Base-by-base conservation (phyloP, 2,113 vertebrate genomes). In the Rhinolophus sinicus region DNA sequence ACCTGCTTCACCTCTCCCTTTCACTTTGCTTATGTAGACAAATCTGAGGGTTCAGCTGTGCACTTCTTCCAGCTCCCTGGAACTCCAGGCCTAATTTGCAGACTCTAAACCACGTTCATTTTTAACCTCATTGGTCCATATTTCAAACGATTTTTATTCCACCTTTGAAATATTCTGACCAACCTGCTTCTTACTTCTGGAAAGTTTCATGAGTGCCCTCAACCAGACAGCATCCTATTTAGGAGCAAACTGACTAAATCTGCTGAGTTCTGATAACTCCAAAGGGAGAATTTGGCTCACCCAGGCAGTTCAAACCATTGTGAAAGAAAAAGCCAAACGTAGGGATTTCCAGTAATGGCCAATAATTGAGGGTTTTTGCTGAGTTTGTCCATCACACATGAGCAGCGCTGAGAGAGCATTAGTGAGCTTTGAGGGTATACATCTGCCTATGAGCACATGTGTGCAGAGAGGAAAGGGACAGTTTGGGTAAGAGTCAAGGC, bases 301-400 rank as follows among this genome's bases (percentile, higher is more conserved):
- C 40, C 86, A 90, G 91, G 47, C 91, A 76, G 52, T 77, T 93
- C 30, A 16, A 90, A 96, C 92, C 93, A 76, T 28, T 94, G 58
- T 97, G 95, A 98, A 97, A 97, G 97, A 90, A 94, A 98, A 98
- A 80, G 72, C 38, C 96, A 95, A 89, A 60, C 38, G 22, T 65
- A 94, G 97, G 95, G 93, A 35, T 94, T 98, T 97, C 94, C 35
- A 64, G 78, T 70, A 78, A 93, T 0, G 38, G 95, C 90, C 89
- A 82, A 96, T 89, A 82, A 93, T 77, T 40, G 89, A 89, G 44
- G n/a, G 38, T 15, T 95, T 97, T 95, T 97, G 97, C 96, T 98
- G 97, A 97, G 97, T 77, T 82, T 96, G 97, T 82, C 73, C 30
- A 30, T 96, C 95, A 96, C 56, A 60, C 21, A 35, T 30, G 56